A percentile compares a stretch with the other conserved stretches of the same genome.
Conservation (phyloP, 2,888 invertebrate species). For the Ormyrus pomaceus region DNA sequence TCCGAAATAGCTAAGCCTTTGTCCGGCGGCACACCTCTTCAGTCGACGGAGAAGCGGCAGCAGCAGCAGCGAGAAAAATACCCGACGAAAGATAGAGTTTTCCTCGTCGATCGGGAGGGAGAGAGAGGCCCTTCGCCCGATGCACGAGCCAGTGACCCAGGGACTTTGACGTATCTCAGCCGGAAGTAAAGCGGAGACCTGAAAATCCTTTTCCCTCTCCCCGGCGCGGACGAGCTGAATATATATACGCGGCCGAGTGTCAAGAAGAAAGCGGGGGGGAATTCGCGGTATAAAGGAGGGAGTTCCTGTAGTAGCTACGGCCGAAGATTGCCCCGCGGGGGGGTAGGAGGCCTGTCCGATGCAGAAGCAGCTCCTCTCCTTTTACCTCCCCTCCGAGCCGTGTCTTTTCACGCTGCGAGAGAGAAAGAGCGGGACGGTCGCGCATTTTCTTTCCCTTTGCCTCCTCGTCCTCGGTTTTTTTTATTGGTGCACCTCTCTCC, state of each 20-base stretch:
- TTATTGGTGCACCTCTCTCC: not conserved
- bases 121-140: conserved; percentile 12
- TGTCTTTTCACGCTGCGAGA: conserved; percentile 25
- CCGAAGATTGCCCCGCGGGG: conserved; percentile 52
- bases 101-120: conserved; percentile 25
- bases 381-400: not conserved
- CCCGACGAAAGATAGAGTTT: conserved; percentile 26
- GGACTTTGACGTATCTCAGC: conserved; percentile 58
- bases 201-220: conserved; percentile 52
- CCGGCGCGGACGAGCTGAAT: not conserved
- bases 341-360: conserved; percentile 24
- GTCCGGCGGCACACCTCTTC: conserved; percentile 7
- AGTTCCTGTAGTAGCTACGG: conserved; percentile 24
- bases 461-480: not conserved
- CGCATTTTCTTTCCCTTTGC: conserved; percentile 43
- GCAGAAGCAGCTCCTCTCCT: conserved; percentile 17
- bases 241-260: conserved; percentile 34
- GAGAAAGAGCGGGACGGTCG: not conserved
- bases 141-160: conserved; percentile 55
- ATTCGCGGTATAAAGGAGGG: conserved; percentile 40
- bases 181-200: conserved; percentile 58
- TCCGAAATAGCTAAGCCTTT: conserved; percentile 50
- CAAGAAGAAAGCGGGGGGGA: conserved; percentile 45
- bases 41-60: conserved; percentile 11
- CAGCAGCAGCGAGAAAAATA: conserved; percentile 45